Evolutionary conservation across 2,797 vertebrate genomes (phyloP), one percentile per base, ranked within the genome.

Genomic region (Microcaecilia unicolor): DNA sequence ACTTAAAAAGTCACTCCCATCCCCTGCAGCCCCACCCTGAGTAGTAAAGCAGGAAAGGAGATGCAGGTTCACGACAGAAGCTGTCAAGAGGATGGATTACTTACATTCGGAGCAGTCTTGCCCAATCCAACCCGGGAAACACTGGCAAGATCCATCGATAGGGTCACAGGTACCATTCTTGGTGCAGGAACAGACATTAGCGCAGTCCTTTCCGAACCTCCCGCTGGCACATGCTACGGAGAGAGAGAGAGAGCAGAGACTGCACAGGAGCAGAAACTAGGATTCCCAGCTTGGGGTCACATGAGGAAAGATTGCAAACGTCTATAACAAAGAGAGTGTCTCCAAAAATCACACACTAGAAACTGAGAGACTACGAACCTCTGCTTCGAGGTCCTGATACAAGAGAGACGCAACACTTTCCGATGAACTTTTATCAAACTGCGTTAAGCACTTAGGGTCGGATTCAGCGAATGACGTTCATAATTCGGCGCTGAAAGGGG

Each of bases 91-190:
- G n/a, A n/a, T n/a, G n/a, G n/a, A n/a, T 10, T 5, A 29, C 74
- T 77, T 84, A 99, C 96, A 82, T 55, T 95, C 93, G 22, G 95
- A 94, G 65, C 96, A 99, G 70, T 98, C 91, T 2, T 70, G 84
- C 54, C 92, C 92, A 7, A 93, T 93, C 96, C 96, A 99, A 23
- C 96, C 96, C 0, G 96, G 90, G 34, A 90, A 90, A 25, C 96
- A 99, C 40, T 97, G 96, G 57, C 96, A 99, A 3, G 92, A 91
- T 13, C 96, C 96, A 3, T 99, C 96, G 1, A 91, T 90, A 22
- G 93, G 93, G 44, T 90, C 99, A 73, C 96, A 99, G 26, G 96
- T 97, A 36, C 92, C 90, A 0, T 99, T 99, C 83, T 97, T 97
- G 12, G 90, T 90, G 68, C 96, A 99, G 58, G 80, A 64, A 22